phyloP scores from a whole-genome alignment of 2,797 vertebrate genomes.

The Sitta carolinensis region DNA sequence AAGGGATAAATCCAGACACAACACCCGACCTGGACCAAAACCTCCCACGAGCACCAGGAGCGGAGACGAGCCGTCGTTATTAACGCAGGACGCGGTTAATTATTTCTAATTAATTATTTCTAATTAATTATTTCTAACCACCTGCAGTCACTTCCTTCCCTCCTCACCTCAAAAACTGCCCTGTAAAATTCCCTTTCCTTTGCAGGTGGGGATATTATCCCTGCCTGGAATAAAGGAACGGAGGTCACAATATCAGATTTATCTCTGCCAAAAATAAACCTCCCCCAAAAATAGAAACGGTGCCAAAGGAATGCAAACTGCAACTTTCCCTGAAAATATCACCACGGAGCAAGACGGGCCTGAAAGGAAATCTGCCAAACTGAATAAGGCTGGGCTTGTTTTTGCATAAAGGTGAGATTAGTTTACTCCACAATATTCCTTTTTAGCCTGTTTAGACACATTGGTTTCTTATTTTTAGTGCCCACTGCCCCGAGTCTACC shows the following conservation, averaged over 20 bases:
- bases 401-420: background rate
- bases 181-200: too few species aligned
- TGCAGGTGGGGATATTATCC: too few species aligned
- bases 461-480: background rate
- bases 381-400: background rate
- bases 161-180: too few species aligned
- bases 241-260: conserved; percentile 1
- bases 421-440: background rate
- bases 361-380: background rate
- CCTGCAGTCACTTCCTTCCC: background rate
- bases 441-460: background rate
- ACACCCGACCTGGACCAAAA: accelerated
- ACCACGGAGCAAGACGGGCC: background rate
- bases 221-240: background rate
- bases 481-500: background rate
- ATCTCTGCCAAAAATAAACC: conserved; percentile 23
- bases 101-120: background rate
- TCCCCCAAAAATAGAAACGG: background rate
- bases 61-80: background rate
- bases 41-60: background rate
- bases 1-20: background rate
- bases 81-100: background rate
- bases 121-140: background rate
- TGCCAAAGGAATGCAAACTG: background rate
- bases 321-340: background rate